Conservation (phyloP, 2,888 invertebrate genomes). For the Drosophila nigricruria region DNA sequence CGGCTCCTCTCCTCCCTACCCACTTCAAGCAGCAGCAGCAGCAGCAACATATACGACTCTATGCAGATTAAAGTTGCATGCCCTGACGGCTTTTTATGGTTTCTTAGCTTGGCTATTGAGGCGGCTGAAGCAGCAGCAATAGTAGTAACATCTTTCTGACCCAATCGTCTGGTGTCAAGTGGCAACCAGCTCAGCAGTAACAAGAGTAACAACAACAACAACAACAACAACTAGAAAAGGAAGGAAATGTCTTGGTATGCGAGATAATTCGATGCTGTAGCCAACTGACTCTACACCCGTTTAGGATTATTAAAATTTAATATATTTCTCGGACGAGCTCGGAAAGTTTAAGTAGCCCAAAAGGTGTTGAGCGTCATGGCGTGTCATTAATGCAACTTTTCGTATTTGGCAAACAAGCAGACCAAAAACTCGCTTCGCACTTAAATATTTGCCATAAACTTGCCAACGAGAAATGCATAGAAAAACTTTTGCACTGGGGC, state of each 20-base stretch:
- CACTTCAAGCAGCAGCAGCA: neutral
- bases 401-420: slow-evolving; percentile 40
- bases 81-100: slow-evolving; percentile 50
- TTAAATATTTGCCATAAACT: slow-evolving; percentile 71
- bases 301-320: slow-evolving; percentile 56
- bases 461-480: slow-evolving; percentile 50
- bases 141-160: slow-evolving; percentile 21
- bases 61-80: slow-evolving; percentile 65
- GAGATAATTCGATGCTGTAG: slow-evolving; percentile 14
- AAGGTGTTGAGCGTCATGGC: slow-evolving; percentile 58
- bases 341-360: slow-evolving; percentile 44
- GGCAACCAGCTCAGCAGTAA: slow-evolving; percentile 17
- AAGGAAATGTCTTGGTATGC: slow-evolving; percentile 15
- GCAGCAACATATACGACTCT: slow-evolving; percentile 28
- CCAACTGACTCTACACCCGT: slow-evolving; percentile 23
- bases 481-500: slow-evolving; percentile 58
- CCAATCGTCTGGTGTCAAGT: slow-evolving; percentile 44
- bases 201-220: neutral
- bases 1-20: neutral
- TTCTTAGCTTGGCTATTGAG: slow-evolving; percentile 40
- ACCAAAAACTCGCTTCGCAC: slow-evolving; percentile 43
- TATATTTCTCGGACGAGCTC: slow-evolving; percentile 32
- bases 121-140: slow-evolving; percentile 7
- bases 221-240: neutral
- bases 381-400: slow-evolving; percentile 60